Percentiles rank a stretch among this genome's conserved stretches.
Evolutionary conservation across 2,113 vertebrate species (phyloP).

Genomic region (Actenoides hombroni): DNA sequence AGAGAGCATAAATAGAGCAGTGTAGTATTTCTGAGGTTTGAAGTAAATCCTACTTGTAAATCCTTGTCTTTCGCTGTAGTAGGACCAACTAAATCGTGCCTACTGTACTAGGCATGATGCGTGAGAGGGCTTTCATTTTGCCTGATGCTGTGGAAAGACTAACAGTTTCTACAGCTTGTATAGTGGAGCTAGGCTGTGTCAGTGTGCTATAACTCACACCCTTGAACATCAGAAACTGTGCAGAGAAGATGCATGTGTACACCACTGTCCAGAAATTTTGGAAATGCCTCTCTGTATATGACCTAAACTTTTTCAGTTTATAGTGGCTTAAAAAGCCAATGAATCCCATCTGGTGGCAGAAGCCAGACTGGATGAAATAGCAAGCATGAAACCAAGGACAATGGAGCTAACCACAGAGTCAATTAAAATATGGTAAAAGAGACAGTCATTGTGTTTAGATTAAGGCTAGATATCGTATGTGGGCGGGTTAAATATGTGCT

Average conservation of each 20-base stretch:
- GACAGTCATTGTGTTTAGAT: neutral
- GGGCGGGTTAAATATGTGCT: neutral
- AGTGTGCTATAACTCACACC: neutral
- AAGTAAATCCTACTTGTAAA: slow-evolving; percentile 10
- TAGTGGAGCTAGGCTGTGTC: neutral
- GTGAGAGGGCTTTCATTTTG: neutral
- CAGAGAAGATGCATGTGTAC: rapidly evolving
- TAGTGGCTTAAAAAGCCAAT: neutral
- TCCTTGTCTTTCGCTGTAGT: neutral
- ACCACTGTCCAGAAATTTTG: neutral
- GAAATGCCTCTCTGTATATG: neutral
- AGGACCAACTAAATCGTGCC: neutral
- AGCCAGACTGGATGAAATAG: neutral
- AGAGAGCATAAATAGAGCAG: neutral
- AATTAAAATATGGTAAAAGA: neutral
- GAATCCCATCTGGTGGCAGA: neutral
- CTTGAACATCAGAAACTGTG: rapidly evolving
- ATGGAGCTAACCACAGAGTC: neutral
- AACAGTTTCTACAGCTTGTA: neutral
- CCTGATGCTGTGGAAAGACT: neutral
- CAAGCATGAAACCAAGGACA: neutral
- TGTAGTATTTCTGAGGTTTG: neutral
- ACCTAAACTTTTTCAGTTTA: neutral
- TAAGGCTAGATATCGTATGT: neutral
- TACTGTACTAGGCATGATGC: neutral